Conservation (phyloP, 2,113 vertebrate genomes). For the Zosterops hypoxanthus region DNA sequence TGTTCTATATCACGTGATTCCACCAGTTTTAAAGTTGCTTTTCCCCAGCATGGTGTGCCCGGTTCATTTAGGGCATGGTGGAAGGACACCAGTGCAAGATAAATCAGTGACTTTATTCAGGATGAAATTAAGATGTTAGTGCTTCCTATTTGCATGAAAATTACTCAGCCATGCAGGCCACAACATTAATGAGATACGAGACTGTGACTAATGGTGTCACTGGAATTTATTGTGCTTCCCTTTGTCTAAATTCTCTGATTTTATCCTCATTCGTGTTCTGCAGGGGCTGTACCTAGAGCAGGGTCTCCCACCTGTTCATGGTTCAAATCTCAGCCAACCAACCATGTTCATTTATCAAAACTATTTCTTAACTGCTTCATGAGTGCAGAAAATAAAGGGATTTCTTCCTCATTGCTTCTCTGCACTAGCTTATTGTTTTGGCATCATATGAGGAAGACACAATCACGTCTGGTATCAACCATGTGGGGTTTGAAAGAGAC, state of each 20-base stretch:
- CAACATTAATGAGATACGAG: background rate
- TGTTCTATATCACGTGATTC: rapidly evolving
- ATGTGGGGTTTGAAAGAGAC: background rate
- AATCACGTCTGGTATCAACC: background rate
- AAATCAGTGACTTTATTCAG: background rate
- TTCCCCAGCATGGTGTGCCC: background rate
- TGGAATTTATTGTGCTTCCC: background rate
- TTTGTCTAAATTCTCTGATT: background rate
- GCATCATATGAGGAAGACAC: background rate
- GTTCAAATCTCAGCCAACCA: background rate
- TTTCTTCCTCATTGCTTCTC: background rate
- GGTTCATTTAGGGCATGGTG: background rate
- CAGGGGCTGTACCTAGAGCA: background rate
- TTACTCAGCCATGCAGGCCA: background rate
- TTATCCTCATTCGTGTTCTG: background rate
- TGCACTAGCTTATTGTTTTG: background rate
- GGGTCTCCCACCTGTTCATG: background rate
- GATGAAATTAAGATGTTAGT: background rate
- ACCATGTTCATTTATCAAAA: background rate
- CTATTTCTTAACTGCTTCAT: background rate
- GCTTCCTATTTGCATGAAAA: background rate
- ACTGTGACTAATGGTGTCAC: background rate
- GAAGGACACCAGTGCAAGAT: background rate
- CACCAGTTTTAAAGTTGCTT: background rate
- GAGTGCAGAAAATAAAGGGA: background rate